These are phyloP conservation scores for Volucella inanis DNA, from an alignment of 2,888 invertebrate species.

Conservation along the genomic window DNA sequence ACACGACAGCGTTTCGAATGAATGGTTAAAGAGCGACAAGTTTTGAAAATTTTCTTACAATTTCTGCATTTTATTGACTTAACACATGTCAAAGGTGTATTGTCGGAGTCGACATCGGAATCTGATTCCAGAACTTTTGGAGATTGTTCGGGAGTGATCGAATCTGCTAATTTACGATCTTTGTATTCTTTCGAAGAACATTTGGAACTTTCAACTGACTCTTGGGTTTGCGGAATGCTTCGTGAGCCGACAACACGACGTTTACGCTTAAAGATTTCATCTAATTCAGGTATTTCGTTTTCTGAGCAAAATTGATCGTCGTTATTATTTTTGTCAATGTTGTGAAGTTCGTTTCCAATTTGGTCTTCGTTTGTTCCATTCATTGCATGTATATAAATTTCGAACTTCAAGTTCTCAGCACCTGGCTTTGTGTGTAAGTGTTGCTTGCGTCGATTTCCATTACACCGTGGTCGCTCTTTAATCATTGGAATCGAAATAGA, in stretches of 20 bases:
- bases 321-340: conserved; percentile 36
- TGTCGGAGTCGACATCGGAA: conserved; percentile 64
- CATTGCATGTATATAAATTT: conserved; percentile 10
- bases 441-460: conserved; percentile 63
- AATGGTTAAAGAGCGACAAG: conserved; percentile 60
- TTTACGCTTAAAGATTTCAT: conserved; percentile 67
- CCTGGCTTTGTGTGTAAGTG: conserved; percentile 53
- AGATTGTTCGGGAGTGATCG: not conserved
- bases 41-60: conserved; percentile 61
- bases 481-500: conserved; percentile 61
- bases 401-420: conserved; percentile 61
- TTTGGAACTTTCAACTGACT: conserved; percentile 11
- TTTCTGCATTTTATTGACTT: conserved; percentile 63
- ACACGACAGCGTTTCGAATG: conserved; percentile 52
- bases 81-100: conserved; percentile 43
- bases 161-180: not conserved
- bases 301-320: conserved; percentile 59
- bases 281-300: conserved; percentile 61
- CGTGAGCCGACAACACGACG: conserved; percentile 44
- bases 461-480: conserved; percentile 43
- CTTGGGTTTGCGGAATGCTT: conserved; percentile 17
- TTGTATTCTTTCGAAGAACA: conserved; percentile 6
- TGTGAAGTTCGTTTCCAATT: not conserved
- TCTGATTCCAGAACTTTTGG: conserved; percentile 11
- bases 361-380: not conserved